These are phyloP conservation scores for Drosophila kanekoi DNA, from an alignment of 2,888 invertebrate species.

Conservation along the genomic window DNA sequence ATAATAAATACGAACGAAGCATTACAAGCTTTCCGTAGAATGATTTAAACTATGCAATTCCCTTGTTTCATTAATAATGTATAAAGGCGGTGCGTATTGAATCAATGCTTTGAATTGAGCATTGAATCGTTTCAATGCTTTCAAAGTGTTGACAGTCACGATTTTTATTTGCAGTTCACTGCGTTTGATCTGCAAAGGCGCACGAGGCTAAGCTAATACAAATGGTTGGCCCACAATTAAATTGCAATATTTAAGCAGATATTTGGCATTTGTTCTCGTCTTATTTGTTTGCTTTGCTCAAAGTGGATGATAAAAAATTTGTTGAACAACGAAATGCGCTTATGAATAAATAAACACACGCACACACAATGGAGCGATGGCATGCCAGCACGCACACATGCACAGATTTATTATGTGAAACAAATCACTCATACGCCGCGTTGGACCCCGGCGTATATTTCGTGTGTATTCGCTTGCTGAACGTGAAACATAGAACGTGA, in stretches of 20 bases:
- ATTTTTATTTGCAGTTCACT: slow-evolving; percentile 31
- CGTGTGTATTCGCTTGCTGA: slow-evolving; percentile 13
- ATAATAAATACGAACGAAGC: too few relatives aligned
- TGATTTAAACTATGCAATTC: too few relatives aligned
- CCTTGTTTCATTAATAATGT: background rate
- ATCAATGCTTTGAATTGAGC: slow-evolving; percentile 18
- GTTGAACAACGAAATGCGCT: slow-evolving; percentile 58
- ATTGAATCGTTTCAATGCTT: slow-evolving; percentile 41
- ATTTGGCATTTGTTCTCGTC: slow-evolving; percentile 24
- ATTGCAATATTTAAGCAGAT: slow-evolving; percentile 43
- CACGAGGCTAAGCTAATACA: background rate
- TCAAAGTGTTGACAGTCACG: slow-evolving; percentile 30
- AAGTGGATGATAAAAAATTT: slow-evolving; percentile 42
- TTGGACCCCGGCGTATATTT: slow-evolving; percentile 29
- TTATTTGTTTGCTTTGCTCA: slow-evolving; percentile 35
- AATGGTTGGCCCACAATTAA: slow-evolving; percentile 34
- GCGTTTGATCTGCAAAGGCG: background rate
- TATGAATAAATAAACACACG: slow-evolving; percentile 66
- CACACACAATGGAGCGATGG: slow-evolving; percentile 17
- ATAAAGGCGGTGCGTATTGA: background rate
- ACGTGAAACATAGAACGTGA: slow-evolving; percentile 49
- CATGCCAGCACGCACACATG: slow-evolving; percentile 43
- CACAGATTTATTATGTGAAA: slow-evolving; percentile 55
- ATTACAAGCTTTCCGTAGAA: too few relatives aligned
- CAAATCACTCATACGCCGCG: slow-evolving; percentile 63